These are phyloP conservation scores for Spicauda simplicius DNA, from an alignment of 2,888 invertebrate species.

Conservation along the genomic window DNA sequence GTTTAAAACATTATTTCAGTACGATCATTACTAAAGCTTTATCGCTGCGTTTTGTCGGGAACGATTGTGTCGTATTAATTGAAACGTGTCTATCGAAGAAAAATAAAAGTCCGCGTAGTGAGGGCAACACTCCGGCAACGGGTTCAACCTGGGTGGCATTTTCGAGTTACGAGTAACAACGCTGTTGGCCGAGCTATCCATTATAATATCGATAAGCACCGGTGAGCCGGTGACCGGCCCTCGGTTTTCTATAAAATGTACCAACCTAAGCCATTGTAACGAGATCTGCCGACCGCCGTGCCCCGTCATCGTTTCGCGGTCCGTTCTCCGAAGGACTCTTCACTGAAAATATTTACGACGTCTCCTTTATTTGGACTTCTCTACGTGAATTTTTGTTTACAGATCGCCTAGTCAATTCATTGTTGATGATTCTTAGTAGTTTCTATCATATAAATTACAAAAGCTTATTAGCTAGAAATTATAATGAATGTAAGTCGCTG, in stretches of 20 bases:
- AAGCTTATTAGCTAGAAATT: background rate
- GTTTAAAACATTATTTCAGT: background rate
- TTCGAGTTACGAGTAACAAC: constrained; percentile 68
- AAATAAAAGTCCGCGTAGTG: constrained; percentile 20
- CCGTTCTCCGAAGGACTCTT: constrained; percentile 42
- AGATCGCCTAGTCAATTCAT: background rate
- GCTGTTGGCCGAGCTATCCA: constrained; percentile 58
- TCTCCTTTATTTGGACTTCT: constrained; percentile 18
- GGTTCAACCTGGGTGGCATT: constrained; percentile 76
- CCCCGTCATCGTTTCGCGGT: constrained; percentile 42
- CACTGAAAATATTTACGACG: constrained; percentile 20
- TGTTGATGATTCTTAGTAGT: constrained; percentile 4
- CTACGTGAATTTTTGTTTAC: constrained; percentile 14
- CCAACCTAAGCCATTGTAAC: constrained; percentile 49
- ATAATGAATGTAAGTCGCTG: background rate
- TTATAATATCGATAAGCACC: constrained; percentile 62
- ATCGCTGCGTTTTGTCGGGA: background rate
- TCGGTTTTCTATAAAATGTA: constrained; percentile 57
- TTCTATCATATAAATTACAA: background rate
- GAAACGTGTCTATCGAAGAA: constrained; percentile 22
- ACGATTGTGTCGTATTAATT: constrained; percentile 13
- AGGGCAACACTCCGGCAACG: constrained; percentile 35
- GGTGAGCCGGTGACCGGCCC: constrained; percentile 47
- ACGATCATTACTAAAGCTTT: constrained; percentile 2
- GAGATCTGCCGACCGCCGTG: constrained; percentile 45